Conservation (phyloP, 2,113 vertebrate species). For the Chaetodon trifascialis region DNA sequence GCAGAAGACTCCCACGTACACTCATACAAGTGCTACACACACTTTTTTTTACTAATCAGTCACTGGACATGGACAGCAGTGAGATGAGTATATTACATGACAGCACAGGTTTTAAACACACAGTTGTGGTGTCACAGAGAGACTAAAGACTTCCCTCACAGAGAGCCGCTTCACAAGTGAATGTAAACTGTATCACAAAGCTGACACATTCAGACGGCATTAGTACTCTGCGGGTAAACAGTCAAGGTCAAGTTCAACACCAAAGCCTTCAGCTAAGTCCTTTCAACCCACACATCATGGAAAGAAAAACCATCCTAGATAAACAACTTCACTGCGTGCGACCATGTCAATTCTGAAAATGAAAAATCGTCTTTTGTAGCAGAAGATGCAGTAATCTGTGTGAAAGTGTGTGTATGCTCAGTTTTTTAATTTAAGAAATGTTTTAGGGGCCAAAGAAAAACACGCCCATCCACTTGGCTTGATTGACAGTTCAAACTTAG, state of each 20-base stretch:
- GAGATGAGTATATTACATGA: constrained; percentile 14
- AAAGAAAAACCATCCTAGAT: constrained; percentile 16
- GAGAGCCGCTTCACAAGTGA: constrained; percentile 59
- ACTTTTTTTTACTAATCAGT: background rate
- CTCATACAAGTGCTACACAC: background rate
- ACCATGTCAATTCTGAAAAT: constrained; percentile 23
- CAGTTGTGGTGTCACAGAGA: constrained; percentile 18
- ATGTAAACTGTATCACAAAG: constrained; percentile 76
- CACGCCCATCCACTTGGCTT: no score
- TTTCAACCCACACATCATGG: constrained; percentile 33
- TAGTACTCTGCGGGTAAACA: constrained; percentile 42
- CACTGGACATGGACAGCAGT: constrained; percentile 1
- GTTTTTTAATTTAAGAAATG: background rate
- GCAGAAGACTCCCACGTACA: background rate
- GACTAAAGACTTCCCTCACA: constrained; percentile 44
- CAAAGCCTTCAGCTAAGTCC: constrained; percentile 25
- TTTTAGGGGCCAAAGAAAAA: background rate
- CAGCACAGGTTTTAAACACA: constrained; percentile 11
- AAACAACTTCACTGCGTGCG: constrained; percentile 10
- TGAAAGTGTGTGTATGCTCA: no score
- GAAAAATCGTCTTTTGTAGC: background rate
- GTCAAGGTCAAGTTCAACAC: constrained; percentile 66
- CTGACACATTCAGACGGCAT: constrained; percentile 74
- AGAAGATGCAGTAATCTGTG: background rate
- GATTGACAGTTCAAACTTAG: no score